Percentiles rank a stretch among this genome's conserved stretches.
These are phyloP conservation scores for Tachuris rubrigastra DNA, from an alignment of 2,113 vertebrate species.

Conservation along the genomic window DNA sequence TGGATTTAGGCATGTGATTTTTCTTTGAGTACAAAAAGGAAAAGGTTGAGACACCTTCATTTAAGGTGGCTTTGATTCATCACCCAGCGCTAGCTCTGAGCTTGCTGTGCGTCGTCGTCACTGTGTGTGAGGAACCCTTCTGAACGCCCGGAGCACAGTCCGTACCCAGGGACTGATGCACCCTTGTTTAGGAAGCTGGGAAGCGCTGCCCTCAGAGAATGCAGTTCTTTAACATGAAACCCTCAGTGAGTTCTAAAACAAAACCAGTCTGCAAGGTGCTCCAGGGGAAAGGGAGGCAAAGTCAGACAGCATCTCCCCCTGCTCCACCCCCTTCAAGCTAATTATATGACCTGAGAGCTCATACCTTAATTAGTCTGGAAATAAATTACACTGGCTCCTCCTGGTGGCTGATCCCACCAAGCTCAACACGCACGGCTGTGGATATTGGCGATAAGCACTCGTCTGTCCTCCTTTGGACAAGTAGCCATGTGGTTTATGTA, in stretches of 20 bases:
- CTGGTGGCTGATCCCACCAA: background rate
- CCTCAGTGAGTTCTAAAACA: background rate
- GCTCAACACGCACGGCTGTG: rapidly evolving
- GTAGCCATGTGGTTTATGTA: rapidly evolving
- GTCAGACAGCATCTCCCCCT: background rate
- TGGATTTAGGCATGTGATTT: background rate
- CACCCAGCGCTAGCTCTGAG: background rate
- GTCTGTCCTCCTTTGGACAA: rapidly evolving
- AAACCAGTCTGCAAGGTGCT: background rate
- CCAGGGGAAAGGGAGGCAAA: background rate
- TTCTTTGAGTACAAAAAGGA: background rate
- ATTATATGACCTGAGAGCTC: background rate
- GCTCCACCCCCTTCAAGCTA: background rate
- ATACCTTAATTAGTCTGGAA: background rate
- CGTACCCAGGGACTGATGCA: background rate
- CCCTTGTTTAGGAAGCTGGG: rapidly evolving
- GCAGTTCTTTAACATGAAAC: background rate
- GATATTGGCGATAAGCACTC: rapidly evolving
- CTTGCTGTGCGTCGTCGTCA: background rate
- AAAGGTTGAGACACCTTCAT: background rate
- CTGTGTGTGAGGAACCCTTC: background rate
- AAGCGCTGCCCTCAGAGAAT: background rate
- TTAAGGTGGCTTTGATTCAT: background rate
- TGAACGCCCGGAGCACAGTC: rapidly evolving
- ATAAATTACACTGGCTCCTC: slow-evolving; percentile 22